Base-by-base conservation (phyloP, 2,888 invertebrate species). In the Gastracanthus pulcherrimus region DNA sequence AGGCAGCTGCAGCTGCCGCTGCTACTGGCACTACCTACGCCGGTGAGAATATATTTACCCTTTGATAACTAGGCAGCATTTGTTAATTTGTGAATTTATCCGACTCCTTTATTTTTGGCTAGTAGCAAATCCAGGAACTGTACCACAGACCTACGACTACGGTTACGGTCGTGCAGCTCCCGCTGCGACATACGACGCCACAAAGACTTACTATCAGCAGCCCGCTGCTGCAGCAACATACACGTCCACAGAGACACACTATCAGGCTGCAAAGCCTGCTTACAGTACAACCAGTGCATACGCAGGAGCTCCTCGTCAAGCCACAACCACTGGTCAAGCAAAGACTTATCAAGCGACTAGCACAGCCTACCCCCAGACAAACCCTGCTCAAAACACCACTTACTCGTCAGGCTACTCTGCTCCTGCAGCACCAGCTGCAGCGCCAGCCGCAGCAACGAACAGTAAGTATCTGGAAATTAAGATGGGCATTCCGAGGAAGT, bases 171-270 rank as follows among this genome's bases (percentile, higher is more conserved):
- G 94, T 81, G 92, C 94, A 84, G 93, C 94, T 76, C 92, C 92
- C 16, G 93, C 94, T 72, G 95, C 95, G 51, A 94, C 95, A 64
- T 96, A 96, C 93, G 96, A 96, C 93, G 95, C 97, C 16, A 95
- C 96, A 88, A 96, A 97, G 92, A 95, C 96, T 1, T 96, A 95
- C 83, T 96, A 97, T 92, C 97, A 96, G 91, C 97, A 97, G 92
- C 95, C 96, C 86, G 95, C 96, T n/a, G 93, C 94, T 64, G 94
- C 95, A 55, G 93, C 94, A 0, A 92, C 94, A 76, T 95, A 95
- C 90, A 94, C 95, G 9, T 94, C 94, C 38, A 93, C 94, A 19
- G 95, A 94, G 74, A 94, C 94, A 48, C 94, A 94, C 67, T 94
- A 93, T 88, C 93, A 93, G 69, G 93, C 94, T 84, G 94, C 95